These are phyloP conservation scores for Tamandua tetradactyla DNA, from an alignment of 2,797 vertebrate genomes.

Conservation along the genomic window DNA sequence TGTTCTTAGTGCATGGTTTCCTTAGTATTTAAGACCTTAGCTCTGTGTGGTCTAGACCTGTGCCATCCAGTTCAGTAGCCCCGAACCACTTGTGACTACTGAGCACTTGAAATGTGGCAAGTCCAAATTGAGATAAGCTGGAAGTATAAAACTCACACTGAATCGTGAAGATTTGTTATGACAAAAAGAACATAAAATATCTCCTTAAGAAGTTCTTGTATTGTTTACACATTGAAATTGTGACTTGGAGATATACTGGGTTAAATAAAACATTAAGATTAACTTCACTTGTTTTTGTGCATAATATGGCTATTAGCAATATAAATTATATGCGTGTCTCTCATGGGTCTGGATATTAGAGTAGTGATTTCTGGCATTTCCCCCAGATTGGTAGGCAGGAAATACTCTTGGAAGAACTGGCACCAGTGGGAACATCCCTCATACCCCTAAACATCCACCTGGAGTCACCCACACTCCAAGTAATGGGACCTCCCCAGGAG, in stretches of 20 bases:
- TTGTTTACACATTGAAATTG: neutral
- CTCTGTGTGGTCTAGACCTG: neutral
- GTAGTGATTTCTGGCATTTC: constrained; percentile 56
- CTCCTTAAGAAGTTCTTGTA: neutral
- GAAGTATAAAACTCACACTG: neutral
- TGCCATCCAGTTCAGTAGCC: neutral
- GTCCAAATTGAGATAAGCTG: neutral
- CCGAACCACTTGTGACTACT: neutral
- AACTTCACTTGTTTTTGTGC: neutral
- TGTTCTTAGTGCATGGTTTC: neutral
- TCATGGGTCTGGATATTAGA: neutral
- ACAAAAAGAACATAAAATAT: neutral
- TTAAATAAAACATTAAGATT: neutral
- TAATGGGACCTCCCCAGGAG: constrained; percentile 67
- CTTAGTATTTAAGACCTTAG: neutral
- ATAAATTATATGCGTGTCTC: neutral
- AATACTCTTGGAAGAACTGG: constrained; percentile 77
- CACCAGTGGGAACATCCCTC: constrained; percentile 70
- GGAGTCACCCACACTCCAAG: constrained; percentile 67
- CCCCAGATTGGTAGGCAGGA: constrained; percentile 72
- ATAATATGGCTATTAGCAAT: neutral
- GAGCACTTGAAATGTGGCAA: neutral
- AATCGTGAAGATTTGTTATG: neutral
- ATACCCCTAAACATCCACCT: constrained; percentile 63
- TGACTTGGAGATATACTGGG: neutral